Base-by-base conservation (phyloP, 2,113 vertebrate species). In the Myiagra hebetior region DNA sequence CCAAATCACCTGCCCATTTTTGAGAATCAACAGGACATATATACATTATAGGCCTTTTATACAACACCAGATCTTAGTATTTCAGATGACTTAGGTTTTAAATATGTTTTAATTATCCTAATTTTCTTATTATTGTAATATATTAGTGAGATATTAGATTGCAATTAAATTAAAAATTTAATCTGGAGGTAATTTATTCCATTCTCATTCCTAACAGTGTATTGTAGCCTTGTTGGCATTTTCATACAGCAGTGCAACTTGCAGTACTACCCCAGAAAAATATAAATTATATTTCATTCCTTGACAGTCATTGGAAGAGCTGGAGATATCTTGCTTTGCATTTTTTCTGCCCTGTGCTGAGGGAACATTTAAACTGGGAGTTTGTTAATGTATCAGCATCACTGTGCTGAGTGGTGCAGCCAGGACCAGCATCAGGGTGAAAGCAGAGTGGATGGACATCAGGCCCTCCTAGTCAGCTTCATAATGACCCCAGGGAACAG, bases 81-180 rank as follows among this genome's bases (percentile, higher is more conserved):
- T 97, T 96, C 84, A 91, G 91, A 96, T 96, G 7, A n/a, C 63
- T 79, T 82, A 60, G 55, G 55, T 85, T 96, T 97, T 95, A 97
- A 96, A 95, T 83, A 90, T 85, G 96, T 97, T 97, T 97, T 95
- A 96, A 97, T 97, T 93, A 97, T 89, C 84, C 91, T 96, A 96
- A 97, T 98, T 97, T 95, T 96, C 90, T 89, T 95, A 88, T 97
- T 96, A 96, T 97, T 95, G 87, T 85, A 97, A 96, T 97, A 88
- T 75, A 96, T 96, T 96, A 97, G 87, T 55, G 70, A 95, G 95
- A 78, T 95, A 94, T 97, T 96, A 95, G 90, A 95, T 39, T 92
- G 92, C 85, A 95, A 96, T 97, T 97, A 91, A 95, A 98, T 98
- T 97, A 96, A 97, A 96, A 97, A 90, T 83, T 96, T 97, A 60